These are phyloP conservation scores for Bothrops jararaca DNA, from an alignment of 2,113 vertebrate genomes.

Conservation along the genomic window DNA sequence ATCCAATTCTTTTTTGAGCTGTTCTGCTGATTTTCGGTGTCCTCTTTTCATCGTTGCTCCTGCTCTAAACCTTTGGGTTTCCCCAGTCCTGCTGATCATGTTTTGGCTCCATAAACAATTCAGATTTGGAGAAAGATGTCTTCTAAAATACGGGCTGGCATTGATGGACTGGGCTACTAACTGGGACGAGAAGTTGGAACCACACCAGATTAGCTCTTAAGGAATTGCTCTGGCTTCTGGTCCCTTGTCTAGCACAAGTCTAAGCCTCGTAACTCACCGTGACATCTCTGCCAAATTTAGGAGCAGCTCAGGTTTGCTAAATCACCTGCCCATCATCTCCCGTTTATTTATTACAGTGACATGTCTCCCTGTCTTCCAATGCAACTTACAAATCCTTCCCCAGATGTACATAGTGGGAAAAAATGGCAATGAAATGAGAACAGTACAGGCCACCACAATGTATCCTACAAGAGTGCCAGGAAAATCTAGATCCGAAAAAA, in stretches of 20 bases:
- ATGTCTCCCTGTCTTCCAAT: background rate
- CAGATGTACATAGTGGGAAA: background rate
- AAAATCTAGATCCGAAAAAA: no score
- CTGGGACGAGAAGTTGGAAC: background rate
- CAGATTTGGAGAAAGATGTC: background rate
- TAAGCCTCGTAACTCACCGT: background rate
- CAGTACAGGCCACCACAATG: background rate
- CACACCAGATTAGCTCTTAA: background rate
- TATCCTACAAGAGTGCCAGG: background rate
- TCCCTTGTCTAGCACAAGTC: background rate
- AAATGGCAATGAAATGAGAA: background rate
- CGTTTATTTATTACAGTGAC: background rate
- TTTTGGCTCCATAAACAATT: background rate
- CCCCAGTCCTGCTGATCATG: background rate
- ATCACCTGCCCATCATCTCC: background rate
- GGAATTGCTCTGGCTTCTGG: background rate
- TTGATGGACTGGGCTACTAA: background rate
- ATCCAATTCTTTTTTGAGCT: background rate
- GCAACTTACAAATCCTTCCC: background rate
- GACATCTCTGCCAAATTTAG: background rate
- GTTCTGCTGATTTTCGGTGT: background rate
- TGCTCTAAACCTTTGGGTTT: background rate
- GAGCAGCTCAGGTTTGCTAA: background rate
- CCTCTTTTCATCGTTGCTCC: background rate
- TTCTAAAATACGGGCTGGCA: background rate